A percentile compares a stretch with the other conserved stretches of the same genome.
Conservation (phyloP, 2,888 invertebrate species). For the Mactromeris polynyma region DNA sequence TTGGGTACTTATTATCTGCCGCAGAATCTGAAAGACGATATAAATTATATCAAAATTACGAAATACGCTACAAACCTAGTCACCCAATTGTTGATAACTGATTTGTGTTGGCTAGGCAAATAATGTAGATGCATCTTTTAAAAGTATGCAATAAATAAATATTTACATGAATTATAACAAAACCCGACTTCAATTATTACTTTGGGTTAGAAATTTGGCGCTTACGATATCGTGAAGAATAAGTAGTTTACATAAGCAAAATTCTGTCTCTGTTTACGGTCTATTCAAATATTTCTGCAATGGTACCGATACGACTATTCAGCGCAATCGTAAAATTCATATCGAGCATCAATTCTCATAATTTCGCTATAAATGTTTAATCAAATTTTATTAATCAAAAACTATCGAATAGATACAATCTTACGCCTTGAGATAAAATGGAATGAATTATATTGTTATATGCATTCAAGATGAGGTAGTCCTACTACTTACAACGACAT, state of each 20-base stretch:
- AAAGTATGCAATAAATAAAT: no score
- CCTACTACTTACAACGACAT: not conserved
- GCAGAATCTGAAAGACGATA: no score
- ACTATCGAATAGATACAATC: not conserved
- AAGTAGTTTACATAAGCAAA: not conserved
- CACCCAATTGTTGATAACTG: no score
- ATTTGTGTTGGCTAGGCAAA: no score
- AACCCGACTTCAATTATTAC: no score
- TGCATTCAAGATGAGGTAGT: not conserved
- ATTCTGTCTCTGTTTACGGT: not conserved
- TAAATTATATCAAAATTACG: no score
- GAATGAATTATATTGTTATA: not conserved
- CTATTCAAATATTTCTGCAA: not conserved
- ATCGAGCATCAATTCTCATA: not conserved
- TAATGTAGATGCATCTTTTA: no score
- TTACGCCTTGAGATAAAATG: not conserved
- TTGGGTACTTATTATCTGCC: no score
- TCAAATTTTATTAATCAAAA: not conserved
- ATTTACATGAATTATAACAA: no score
- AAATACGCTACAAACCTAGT: no score
- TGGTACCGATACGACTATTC: not conserved
- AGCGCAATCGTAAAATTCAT: not conserved
- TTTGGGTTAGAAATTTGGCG: not conserved
- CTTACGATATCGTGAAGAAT: not conserved
- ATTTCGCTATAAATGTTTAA: not conserved